Evolutionary conservation across 2,797 vertebrate species (phyloP).

Genomic region (Pseudochirops corinnae): DNA sequence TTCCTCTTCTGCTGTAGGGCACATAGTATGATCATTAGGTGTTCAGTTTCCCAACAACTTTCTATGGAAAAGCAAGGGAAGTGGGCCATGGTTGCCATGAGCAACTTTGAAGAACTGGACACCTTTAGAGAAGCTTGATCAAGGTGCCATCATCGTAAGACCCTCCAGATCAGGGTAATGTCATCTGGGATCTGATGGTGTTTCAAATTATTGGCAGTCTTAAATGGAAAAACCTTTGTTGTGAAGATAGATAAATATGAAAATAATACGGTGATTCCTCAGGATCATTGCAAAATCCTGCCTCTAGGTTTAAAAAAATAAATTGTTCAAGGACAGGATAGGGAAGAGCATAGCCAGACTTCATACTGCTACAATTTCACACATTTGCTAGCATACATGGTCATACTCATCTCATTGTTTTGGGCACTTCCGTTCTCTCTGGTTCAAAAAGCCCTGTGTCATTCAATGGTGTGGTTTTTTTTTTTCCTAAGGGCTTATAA

Average conservation of each 20-base stretch:
- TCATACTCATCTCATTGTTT: background rate
- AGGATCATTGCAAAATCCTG: background rate
- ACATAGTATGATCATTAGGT: conserved; percentile 89
- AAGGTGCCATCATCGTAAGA: conserved; percentile 65
- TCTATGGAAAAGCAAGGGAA: conserved; percentile 91
- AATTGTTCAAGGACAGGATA: background rate
- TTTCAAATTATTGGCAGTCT: background rate
- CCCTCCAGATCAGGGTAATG: conserved; percentile 68
- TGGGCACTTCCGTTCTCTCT: background rate
- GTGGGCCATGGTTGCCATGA: conserved; percentile 82
- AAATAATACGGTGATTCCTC: background rate
- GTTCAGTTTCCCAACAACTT: conserved; percentile 83
- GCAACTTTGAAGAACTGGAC: conserved; percentile 90
- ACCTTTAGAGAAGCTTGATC: conserved; percentile 93
- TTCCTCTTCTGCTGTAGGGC: conserved; percentile 62
- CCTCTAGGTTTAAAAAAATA: background rate
- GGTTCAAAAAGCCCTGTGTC: background rate
- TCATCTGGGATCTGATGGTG: background rate
- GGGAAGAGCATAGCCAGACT: background rate
- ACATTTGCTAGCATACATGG: background rate
- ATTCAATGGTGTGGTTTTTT: background rate
- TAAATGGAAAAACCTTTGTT: background rate
- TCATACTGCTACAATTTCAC: background rate
- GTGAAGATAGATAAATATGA: background rate
- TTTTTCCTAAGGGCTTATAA: background rate